Conservation (phyloP, 2,113 vertebrate species). For the Glaucidium brasilianum region DNA sequence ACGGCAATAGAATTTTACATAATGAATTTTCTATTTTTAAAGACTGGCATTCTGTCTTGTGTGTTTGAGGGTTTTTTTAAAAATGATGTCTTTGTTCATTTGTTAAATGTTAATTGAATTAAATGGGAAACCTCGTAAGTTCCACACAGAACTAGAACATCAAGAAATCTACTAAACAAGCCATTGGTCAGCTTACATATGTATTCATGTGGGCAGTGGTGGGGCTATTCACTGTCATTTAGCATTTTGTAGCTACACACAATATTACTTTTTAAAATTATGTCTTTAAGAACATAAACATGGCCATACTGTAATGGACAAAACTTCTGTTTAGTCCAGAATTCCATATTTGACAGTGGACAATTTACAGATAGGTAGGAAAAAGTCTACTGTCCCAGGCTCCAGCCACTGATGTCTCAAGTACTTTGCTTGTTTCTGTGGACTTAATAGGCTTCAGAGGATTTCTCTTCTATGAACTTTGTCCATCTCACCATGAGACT, state of each 20-base stretch:
- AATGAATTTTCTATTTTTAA: conserved; percentile 15
- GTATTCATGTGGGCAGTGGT: neutral
- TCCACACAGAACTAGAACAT: neutral
- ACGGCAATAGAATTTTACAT: neutral
- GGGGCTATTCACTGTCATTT: neutral
- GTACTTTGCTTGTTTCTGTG: neutral
- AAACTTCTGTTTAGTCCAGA: neutral
- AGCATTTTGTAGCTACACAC: neutral
- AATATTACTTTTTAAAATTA: neutral
- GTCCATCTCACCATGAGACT: neutral
- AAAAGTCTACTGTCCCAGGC: neutral
- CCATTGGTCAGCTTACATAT: neutral
- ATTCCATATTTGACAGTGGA: neutral
- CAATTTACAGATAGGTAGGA: neutral
- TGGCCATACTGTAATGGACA: neutral
- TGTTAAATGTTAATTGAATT: conserved; percentile 19
- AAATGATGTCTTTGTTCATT: neutral
- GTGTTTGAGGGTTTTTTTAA: neutral
- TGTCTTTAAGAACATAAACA: neutral
- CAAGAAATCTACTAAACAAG: neutral
- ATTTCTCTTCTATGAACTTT: neutral
- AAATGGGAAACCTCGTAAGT: neutral
- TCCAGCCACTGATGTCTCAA: neutral
- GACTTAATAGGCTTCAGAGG: neutral
- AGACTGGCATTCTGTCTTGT: neutral